These are phyloP conservation scores for Sardinella longiceps DNA, from an alignment of 2,797 vertebrate genomes.

Conservation along the genomic window DNA sequence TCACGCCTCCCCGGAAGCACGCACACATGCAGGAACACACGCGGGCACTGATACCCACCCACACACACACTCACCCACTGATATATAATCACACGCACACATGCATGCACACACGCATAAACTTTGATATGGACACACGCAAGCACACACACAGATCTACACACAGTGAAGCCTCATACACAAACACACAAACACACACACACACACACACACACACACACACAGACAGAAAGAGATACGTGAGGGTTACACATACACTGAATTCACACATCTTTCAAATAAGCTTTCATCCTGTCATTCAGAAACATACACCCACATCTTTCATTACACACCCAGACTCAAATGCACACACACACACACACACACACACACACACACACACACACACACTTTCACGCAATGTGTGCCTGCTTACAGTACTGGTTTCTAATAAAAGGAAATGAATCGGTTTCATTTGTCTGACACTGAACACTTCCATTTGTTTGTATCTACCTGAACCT, in stretches of 20 bases:
- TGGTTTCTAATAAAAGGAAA: neutral
- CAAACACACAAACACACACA: conserved; percentile 39
- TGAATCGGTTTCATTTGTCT: neutral
- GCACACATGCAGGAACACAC: conserved; percentile 30
- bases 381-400: conserved; percentile 45
- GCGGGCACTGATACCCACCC: conserved; percentile 15
- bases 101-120: conserved; percentile 44
- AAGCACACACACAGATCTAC: neutral
- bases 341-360: conserved; percentile 54
- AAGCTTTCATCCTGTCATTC: neutral
- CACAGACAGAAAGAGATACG: conserved; percentile 34
- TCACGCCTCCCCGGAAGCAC: conserved; percentile 45
- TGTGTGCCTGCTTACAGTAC: conserved; percentile 15
- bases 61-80: conserved; percentile 32
- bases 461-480: neutral
- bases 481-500: neutral
- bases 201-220: conserved; percentile 21
- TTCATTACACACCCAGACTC: conserved; percentile 43
- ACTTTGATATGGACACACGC: neutral
- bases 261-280: neutral
- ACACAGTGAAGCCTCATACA: conserved; percentile 28
- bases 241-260: conserved; percentile 4
- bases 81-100: conserved; percentile 46
- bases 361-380: conserved; percentile 48
- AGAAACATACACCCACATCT: conserved; percentile 28